These are phyloP conservation scores for Eptesicus fuscus DNA, from an alignment of 2,113 vertebrate genomes.

Conservation along the genomic window DNA sequence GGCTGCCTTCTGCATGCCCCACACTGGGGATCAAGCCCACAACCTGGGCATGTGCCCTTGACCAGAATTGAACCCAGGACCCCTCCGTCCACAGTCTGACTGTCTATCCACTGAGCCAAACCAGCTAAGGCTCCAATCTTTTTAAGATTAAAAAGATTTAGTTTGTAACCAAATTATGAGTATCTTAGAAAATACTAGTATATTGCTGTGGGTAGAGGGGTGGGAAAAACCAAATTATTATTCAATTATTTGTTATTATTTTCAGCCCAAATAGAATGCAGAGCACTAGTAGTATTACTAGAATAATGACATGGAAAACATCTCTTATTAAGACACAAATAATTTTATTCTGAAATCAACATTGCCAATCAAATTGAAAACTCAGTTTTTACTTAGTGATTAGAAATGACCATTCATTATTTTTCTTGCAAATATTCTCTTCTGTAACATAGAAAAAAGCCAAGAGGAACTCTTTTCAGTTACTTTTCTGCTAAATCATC, in stretches of 20 bases:
- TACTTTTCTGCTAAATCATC: constrained; percentile 7
- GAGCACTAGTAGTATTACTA: not conserved
- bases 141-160: not conserved
- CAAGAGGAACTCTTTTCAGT: not conserved
- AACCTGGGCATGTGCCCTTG: too few relatives aligned
- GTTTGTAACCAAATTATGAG: constrained; percentile 3
- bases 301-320: not conserved
- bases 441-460: not conserved
- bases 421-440: not conserved
- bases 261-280: constrained; percentile 23
- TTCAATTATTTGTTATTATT: constrained; percentile 6
- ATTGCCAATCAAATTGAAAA: not conserved
- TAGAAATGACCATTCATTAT: not conserved
- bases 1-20: too few relatives aligned
- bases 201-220: not conserved
- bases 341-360: not conserved
- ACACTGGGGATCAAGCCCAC: too few relatives aligned
- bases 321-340: not conserved
- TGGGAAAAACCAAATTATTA: not conserved
- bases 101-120: too few relatives aligned
- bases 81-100: too few relatives aligned
- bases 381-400: not conserved
- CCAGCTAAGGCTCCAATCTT: not conserved
- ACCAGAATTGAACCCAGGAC: too few relatives aligned
- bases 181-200: not conserved